Percentiles rank a stretch among this genome's conserved stretches.
Conservation (phyloP, 2,797 vertebrate genomes). For the Clamator glandarius region DNA sequence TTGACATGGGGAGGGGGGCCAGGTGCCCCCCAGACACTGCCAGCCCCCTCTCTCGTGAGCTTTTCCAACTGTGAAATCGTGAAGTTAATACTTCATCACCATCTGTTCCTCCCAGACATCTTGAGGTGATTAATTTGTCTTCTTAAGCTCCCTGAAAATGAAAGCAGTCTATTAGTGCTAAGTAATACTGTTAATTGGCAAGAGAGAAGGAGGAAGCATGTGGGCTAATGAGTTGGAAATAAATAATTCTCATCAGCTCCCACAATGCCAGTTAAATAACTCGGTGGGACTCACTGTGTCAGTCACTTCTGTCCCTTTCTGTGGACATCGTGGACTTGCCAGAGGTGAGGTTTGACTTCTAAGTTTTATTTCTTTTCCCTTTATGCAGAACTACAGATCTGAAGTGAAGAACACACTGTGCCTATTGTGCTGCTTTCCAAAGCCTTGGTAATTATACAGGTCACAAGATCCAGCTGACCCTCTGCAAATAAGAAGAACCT, state of each 20-base stretch:
- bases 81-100: slow-evolving; percentile 36
- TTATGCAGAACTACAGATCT: neutral
- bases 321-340: neutral
- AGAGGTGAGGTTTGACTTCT: neutral
- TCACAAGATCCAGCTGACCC: neutral
- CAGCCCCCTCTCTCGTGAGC: neutral
- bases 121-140: slow-evolving; percentile 55
- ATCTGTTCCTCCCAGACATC: slow-evolving; percentile 63
- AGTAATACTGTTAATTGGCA: slow-evolving; percentile 54
- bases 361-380: neutral
- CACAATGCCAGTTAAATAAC: neutral
- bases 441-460: neutral
- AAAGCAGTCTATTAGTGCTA: slow-evolving; percentile 56
- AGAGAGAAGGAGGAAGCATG: neutral
- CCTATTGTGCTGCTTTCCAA: neutral
- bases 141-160: slow-evolving; percentile 63
- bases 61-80: slow-evolving; percentile 45
- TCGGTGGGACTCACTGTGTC: neutral
- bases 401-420: neutral
- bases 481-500: neutral
- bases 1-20: neutral
- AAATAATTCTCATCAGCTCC: neutral
- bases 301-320: neutral
- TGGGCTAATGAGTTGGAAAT: neutral
- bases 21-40: neutral